Conservation (phyloP, 2,113 vertebrate species). For the Hippocampus zosterae region DNA sequence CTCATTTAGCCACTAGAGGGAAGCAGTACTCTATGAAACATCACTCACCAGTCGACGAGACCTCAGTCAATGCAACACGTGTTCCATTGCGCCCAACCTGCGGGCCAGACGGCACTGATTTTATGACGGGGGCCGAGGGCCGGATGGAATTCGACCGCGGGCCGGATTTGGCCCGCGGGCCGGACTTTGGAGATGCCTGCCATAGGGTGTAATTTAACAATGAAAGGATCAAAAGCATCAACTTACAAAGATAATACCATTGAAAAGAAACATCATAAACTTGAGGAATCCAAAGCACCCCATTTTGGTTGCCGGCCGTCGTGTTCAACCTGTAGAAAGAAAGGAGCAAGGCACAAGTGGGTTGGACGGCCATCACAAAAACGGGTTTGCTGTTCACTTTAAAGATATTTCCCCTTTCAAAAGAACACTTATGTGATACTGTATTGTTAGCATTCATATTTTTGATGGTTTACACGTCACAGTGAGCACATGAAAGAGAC, state of each 20-base stretch:
- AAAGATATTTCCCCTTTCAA: neutral
- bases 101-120: too few relatives aligned
- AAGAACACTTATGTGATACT: neutral
- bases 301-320: slow-evolving; percentile 51
- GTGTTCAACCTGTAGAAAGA: slow-evolving; percentile 30
- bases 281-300: slow-evolving; percentile 76
- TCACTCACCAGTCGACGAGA: too few relatives aligned
- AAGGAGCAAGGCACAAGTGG: neutral
- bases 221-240: neutral
- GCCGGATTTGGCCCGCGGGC: too few relatives aligned
- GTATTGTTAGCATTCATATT: neutral
- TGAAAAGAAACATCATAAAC: slow-evolving; percentile 75
- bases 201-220: neutral
- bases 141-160: too few relatives aligned
- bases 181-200: too few relatives aligned
- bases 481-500: neutral
- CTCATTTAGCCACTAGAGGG: too few relatives aligned
- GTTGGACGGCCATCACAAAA: neutral
- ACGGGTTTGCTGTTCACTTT: neutral
- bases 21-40: too few relatives aligned
- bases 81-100: too few relatives aligned
- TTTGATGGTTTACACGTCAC: neutral
- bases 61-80: too few relatives aligned
- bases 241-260: slow-evolving; percentile 81
- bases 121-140: too few relatives aligned